A percentile compares a stretch with the other conserved stretches of the same genome.
Conservation (phyloP, 2,113 vertebrate genomes). For the Stegostoma tigrinum region DNA sequence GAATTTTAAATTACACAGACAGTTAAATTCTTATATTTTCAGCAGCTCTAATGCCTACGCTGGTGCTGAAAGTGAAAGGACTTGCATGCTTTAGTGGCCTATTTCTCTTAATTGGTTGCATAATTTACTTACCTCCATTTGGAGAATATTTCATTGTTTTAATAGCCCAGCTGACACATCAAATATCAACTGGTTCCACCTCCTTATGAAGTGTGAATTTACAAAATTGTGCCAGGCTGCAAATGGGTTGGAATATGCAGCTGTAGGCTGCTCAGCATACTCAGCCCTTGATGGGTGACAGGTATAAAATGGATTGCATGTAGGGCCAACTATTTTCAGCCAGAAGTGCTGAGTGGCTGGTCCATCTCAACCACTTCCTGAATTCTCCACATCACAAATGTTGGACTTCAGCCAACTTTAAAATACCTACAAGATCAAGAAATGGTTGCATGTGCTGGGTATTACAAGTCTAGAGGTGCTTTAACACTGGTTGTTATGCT, state of each 20-base stretch:
- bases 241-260: background rate
- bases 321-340: background rate
- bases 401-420: background rate
- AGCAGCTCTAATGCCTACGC: background rate
- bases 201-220: conserved; percentile 5
- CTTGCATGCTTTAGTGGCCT: background rate
- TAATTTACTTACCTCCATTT: background rate
- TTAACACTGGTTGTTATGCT: background rate
- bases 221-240: background rate
- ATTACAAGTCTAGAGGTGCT: background rate
- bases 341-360: background rate
- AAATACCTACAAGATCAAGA: background rate
- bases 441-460: background rate
- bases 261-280: background rate
- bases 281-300: background rate
- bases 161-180: background rate
- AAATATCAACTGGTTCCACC: background rate
- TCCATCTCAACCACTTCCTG: background rate
- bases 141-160: conserved; percentile 9
- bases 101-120: background rate
- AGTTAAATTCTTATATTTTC: background rate
- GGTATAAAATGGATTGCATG: background rate
- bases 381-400: background rate
- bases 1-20: background rate
- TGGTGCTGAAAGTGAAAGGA: background rate